These are phyloP conservation scores for Perca schrenkii DNA, from an alignment of 2,113 vertebrate species.

Conservation along the genomic window DNA sequence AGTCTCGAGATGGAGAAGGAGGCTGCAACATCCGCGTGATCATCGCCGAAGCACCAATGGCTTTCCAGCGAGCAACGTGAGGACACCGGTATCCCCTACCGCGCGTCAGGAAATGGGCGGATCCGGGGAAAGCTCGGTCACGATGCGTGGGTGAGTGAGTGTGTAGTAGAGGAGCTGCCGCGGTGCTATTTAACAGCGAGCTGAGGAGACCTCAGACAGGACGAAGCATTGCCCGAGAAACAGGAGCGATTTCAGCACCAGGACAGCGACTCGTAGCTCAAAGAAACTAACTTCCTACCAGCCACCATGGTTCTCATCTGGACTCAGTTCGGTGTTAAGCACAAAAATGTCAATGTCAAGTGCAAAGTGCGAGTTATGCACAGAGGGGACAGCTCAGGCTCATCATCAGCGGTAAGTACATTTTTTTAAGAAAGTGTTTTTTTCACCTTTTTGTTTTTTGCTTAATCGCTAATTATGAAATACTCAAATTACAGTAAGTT, in stretches of 20 bases:
- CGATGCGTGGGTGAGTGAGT: constrained; percentile 74
- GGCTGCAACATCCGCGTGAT: constrained; percentile 80
- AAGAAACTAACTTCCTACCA: neutral
- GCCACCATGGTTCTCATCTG: constrained; percentile 85
- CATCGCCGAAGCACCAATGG: constrained; percentile 74
- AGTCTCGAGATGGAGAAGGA: constrained; percentile 77
- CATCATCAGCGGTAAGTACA: constrained; percentile 80
- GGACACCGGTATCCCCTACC: constrained; percentile 80
- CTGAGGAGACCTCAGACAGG: constrained; percentile 54
- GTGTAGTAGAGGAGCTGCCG: constrained; percentile 63
- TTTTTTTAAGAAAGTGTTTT: neutral
- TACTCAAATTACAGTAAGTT: neutral
- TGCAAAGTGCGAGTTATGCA: constrained; percentile 86
- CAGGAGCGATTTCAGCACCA: constrained; percentile 69
- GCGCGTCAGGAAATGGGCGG: constrained; percentile 73
- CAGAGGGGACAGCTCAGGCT: constrained; percentile 83
- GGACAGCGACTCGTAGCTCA: constrained; percentile 69
- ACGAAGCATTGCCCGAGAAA: constrained; percentile 32
- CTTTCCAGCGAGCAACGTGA: constrained; percentile 13
- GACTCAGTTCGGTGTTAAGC: constrained; percentile 86
- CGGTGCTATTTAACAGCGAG: constrained; percentile 64
- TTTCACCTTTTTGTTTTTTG: neutral
- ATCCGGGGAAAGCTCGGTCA: constrained; percentile 83
- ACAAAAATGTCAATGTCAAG: constrained; percentile 87
- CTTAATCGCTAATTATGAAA: too few species aligned